phyloP scores from a whole-genome alignment of 2,888 invertebrate species.

The Peribatodes rhomboidaria region DNA sequence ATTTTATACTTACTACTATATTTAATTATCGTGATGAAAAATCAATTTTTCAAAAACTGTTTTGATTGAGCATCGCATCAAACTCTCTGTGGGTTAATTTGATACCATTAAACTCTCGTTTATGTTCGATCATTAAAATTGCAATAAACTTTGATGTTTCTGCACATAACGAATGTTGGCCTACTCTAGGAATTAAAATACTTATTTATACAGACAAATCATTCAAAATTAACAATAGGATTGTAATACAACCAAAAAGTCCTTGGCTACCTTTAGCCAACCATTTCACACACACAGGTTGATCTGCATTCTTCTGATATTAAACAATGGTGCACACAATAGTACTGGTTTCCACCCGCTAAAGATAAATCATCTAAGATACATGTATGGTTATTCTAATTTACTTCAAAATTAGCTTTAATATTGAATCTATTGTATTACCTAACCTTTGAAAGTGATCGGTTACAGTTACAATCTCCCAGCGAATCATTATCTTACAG shows the following conservation, averaged over 20 bases:
- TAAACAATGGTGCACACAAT: conserved; percentile 1
- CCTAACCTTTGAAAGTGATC: conserved; percentile 58
- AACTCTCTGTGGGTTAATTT: conserved; percentile 13
- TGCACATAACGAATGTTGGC: background rate
- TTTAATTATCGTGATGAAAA: background rate
- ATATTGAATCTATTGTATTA: conserved; percentile 13
- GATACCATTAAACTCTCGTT: conserved; percentile 6
- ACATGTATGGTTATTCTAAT: background rate
- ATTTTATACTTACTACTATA: too few relatives aligned
- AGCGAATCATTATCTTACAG: conserved; percentile 20
- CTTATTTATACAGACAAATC: background rate
- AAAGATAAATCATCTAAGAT: background rate
- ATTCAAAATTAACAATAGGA: background rate
- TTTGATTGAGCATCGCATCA: conserved; percentile 10
- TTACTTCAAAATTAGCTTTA: background rate
- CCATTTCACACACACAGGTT: background rate
- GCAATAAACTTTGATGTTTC: conserved; percentile 16
- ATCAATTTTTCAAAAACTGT: conserved; percentile 2
- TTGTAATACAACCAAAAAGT: background rate
- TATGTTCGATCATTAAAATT: conserved; percentile 10
- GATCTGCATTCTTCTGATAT: conserved; percentile 2
- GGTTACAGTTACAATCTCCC: conserved; percentile 33
- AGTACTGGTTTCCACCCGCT: background rate
- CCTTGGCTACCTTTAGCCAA: background rate
- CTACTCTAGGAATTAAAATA: background rate